Conservation (phyloP, 1,140 invertebrate species). For the Lasioglossum albipes region DNA sequence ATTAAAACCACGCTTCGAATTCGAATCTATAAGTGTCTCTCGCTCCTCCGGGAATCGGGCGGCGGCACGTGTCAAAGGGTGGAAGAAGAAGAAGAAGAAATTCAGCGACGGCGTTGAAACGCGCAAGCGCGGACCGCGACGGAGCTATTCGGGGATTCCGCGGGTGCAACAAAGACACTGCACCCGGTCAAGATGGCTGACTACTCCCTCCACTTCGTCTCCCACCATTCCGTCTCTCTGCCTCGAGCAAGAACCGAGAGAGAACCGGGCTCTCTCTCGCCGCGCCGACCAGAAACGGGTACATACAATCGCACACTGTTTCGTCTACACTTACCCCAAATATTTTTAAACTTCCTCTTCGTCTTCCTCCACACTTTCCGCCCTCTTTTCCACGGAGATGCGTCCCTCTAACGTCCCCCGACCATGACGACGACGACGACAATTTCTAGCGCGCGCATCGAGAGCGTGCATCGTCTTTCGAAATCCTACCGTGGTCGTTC, state of each 20-base stretch:
- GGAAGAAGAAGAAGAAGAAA: slow-evolving; percentile 47
- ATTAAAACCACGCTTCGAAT: slow-evolving; percentile 54
- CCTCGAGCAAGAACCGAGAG: slow-evolving; percentile 37
- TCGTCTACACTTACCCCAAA: slow-evolving; percentile 59
- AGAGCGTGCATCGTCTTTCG: not conserved
- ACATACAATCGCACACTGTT: slow-evolving; percentile 45
- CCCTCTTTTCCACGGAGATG: not conserved
- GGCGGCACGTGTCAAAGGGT: slow-evolving; percentile 77
- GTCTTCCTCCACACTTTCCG: slow-evolving; percentile 18
- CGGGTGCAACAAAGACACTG: slow-evolving; percentile 39
- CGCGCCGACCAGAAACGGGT: slow-evolving; percentile 38
- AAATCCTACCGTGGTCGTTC: slow-evolving; percentile 35
- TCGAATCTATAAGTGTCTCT: slow-evolving; percentile 65
- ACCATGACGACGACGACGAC: not conserved
- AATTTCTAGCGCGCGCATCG: not conserved
- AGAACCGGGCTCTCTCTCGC: slow-evolving; percentile 16
- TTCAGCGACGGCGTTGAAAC: slow-evolving; percentile 38
- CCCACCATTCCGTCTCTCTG: slow-evolving; percentile 29
- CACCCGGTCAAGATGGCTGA: slow-evolving; percentile 69
- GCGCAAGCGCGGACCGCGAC: slow-evolving; percentile 51
- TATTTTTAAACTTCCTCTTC: slow-evolving; percentile 55
- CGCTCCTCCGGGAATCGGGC: slow-evolving; percentile 55
- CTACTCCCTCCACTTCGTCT: slow-evolving; percentile 44
- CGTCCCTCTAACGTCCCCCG: slow-evolving; percentile 10
- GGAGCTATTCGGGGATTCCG: slow-evolving; percentile 7